phyloP scores from a whole-genome alignment of 2,888 invertebrate species.

The Nephrotoma guestfalica region DNA sequence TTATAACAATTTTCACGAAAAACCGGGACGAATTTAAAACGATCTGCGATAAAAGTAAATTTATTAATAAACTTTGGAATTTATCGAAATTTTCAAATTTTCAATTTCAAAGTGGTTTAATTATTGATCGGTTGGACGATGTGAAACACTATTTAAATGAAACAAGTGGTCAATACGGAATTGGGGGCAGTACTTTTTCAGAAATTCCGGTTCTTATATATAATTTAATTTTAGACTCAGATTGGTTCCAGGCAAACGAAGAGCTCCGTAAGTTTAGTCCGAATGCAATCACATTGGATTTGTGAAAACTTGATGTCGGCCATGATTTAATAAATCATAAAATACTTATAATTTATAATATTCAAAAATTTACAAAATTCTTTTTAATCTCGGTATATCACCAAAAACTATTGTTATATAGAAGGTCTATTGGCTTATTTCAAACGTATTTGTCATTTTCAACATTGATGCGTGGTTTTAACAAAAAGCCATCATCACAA shows the following conservation, averaged over 20 bases:
- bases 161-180: neutral
- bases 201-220: constrained; percentile 8
- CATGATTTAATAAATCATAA: no score
- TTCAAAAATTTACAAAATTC: no score
- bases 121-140: neutral
- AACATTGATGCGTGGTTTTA: no score
- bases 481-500: no score
- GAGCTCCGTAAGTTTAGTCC: neutral
- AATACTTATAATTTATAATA: no score
- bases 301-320: neutral
- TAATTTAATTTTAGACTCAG: constrained; percentile 5
- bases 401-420: no score
- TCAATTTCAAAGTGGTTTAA: neutral
- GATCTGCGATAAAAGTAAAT: neutral
- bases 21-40: neutral
- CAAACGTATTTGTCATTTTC: no score
- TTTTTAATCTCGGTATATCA: no score
- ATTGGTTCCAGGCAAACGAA: constrained; percentile 8
- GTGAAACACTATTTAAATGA: neutral
- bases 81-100: constrained; percentile 8
- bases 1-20: neutral
- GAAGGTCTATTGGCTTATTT: no score
- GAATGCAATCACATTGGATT: neutral
- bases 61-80: neutral
- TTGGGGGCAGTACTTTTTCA: neutral